These are phyloP conservation scores for Temnothorax curvispinosus DNA, from an alignment of 1,140 invertebrate genomes.

Conservation along the genomic window DNA sequence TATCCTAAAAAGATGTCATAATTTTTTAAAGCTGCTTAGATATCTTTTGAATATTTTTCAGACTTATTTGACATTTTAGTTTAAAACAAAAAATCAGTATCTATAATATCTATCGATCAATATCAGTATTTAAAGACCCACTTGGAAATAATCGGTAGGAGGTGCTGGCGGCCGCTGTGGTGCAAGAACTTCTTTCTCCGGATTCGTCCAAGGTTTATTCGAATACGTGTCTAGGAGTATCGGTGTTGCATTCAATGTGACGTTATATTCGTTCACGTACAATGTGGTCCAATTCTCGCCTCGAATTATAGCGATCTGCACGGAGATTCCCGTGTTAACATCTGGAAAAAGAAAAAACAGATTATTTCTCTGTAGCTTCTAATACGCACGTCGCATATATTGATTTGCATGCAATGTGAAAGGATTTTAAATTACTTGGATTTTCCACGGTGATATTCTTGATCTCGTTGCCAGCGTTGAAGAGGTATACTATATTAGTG, in stretches of 20 bases:
- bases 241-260: slow-evolving; percentile 89
- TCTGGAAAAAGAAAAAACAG: slow-evolving; percentile 77
- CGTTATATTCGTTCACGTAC: slow-evolving; percentile 93
- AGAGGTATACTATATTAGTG: slow-evolving; percentile 91
- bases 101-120: background rate
- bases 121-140: slow-evolving; percentile 45
- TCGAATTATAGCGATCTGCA: slow-evolving; percentile 94
- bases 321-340: slow-evolving; percentile 92
- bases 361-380: background rate
- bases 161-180: slow-evolving; percentile 93
- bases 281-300: slow-evolving; percentile 90
- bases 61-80: background rate
- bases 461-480: slow-evolving; percentile 93
- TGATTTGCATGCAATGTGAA: background rate
- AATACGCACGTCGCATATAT: background rate
- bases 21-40: background rate
- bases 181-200: slow-evolving; percentile 93
- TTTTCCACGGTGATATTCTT: slow-evolving; percentile 92
- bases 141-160: slow-evolving; percentile 94
- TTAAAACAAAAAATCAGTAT: background rate
- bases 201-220: slow-evolving; percentile 94
- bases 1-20: background rate
- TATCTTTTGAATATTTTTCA: background rate
- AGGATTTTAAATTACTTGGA: slow-evolving; percentile 82
- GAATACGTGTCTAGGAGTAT: slow-evolving; percentile 91